phyloP scores from a whole-genome alignment of 1,140 invertebrate genomes.

The Neodiprion pinetum region DNA sequence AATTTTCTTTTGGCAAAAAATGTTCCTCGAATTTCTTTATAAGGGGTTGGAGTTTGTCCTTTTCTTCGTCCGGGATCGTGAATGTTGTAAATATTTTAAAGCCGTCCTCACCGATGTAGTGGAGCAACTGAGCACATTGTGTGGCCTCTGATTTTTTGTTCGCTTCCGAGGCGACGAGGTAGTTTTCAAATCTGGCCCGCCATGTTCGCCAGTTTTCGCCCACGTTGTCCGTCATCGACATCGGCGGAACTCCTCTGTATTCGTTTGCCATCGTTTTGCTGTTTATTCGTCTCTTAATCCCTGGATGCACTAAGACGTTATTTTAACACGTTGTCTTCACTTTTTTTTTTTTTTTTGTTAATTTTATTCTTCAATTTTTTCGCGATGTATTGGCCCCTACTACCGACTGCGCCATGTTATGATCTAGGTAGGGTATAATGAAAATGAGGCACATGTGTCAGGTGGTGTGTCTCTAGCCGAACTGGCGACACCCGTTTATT shows the following conservation, averaged over 20 bases:
- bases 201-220: constrained; percentile 24
- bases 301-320: background rate
- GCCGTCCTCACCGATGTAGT: constrained; percentile 23
- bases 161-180: constrained; percentile 18
- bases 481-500: background rate
- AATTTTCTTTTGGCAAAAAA: constrained; percentile 23
- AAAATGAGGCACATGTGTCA: background rate
- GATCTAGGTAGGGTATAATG: constrained; percentile 3
- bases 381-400: background rate
- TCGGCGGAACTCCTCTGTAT: constrained; percentile 10
- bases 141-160: constrained; percentile 17
- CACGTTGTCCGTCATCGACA: constrained; percentile 20
- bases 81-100: constrained; percentile 23
- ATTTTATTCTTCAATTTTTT: constrained; percentile 8
- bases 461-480: background rate
- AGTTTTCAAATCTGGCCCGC: constrained; percentile 24
- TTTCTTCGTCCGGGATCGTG: constrained; percentile 6
- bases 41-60: constrained; percentile 5
- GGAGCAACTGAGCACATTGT: constrained; percentile 19
- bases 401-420: constrained; percentile 24
- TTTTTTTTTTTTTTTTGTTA: background rate
- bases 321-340: background rate
- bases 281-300: background rate
- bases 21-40: constrained; percentile 19
- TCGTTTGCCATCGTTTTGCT: constrained; percentile 10